Evolutionary conservation across 37 sponge, comb jelly and placozoan species (phyloP), one percentile per base, ranked within the genome.

Genomic region (Eunapius fragilis): DNA sequence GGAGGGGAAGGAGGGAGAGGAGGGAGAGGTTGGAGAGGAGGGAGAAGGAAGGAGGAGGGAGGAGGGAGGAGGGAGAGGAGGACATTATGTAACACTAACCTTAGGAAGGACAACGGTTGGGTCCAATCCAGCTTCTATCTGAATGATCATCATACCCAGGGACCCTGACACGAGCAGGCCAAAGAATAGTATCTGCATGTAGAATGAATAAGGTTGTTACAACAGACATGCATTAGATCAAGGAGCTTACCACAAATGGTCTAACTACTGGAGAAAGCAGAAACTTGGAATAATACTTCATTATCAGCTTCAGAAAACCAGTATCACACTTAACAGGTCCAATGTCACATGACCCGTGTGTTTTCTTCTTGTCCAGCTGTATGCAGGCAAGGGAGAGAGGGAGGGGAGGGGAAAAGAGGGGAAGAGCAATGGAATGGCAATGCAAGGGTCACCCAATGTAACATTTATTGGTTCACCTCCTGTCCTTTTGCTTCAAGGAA

Each of bases 71-170:
- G 69, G 50, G 80, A 67, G 75, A 35, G 75, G 5, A 33, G 31
- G 75, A 34, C 69, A 69, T 31, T 4, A 32, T 25, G 80, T 11
- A 69, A 67, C 32, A 47, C 31, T 36, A 28, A 95, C 92, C 86
- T 91, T 93, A 17, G 99, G 99, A 0, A 98, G 88, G 14, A 97
- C 93, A 19, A 95, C 72, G 7, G 86, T 94, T 89, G 95, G 97
- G 47, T 93, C 88, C 38, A 98, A 85, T 1, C 99, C 99, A 67
- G 96, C 81, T 23, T 93, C 50, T 0, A 96, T 23, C 22, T 77
- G 75, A 48, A 87, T 68, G 38, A 90, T 76, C 32, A 81, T n/a
- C n/a, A n/a, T 68, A 22, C 71, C 75, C 19, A 98, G 82, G 31
- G 88, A 80, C 25, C 70, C 69, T 9, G 86, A 74, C 78, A 90